Evolutionary conservation across 2,888 invertebrate genomes (phyloP).

Genomic region (Machimus atricapillus): DNA sequence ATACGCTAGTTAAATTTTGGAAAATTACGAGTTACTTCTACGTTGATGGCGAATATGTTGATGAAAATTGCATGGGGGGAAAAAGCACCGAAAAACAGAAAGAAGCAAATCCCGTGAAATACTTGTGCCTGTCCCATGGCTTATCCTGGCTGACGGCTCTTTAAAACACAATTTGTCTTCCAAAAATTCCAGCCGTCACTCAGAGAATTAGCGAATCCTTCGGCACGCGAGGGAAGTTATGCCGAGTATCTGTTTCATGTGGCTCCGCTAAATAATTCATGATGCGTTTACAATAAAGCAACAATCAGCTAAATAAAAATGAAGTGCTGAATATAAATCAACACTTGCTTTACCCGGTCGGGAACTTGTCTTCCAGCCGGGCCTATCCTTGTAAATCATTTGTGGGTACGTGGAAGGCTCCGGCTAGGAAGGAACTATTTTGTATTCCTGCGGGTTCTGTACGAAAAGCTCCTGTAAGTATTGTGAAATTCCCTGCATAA

Average conservation of each 20-base stretch:
- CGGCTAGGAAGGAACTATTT: slow-evolving; percentile 3
- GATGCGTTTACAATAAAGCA: slow-evolving; percentile 14
- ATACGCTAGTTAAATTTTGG: neutral
- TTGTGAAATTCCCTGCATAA: neutral
- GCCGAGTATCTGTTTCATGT: neutral
- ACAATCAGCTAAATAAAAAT: slow-evolving; percentile 19
- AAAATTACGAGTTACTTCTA: neutral
- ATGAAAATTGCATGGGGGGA: neutral
- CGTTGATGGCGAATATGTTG: neutral
- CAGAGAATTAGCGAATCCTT: neutral
- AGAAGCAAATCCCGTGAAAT: neutral
- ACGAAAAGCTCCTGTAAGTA: neutral
- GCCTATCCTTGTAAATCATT: slow-evolving; percentile 14
- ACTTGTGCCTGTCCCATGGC: neutral
- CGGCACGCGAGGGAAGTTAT: neutral
- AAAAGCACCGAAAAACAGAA: neutral
- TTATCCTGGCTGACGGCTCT: neutral
- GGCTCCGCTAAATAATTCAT: slow-evolving; percentile 3
- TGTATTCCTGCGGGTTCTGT: neutral
- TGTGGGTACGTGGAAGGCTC: neutral
- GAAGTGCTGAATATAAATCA: slow-evolving; percentile 19
- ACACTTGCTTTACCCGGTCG: slow-evolving; percentile 12
- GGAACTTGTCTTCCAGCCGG: neutral
- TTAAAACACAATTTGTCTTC: neutral
- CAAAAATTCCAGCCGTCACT: neutral